phyloP scores from a whole-genome alignment of 2,113 vertebrate species.

The Sapayoa aenigma region DNA sequence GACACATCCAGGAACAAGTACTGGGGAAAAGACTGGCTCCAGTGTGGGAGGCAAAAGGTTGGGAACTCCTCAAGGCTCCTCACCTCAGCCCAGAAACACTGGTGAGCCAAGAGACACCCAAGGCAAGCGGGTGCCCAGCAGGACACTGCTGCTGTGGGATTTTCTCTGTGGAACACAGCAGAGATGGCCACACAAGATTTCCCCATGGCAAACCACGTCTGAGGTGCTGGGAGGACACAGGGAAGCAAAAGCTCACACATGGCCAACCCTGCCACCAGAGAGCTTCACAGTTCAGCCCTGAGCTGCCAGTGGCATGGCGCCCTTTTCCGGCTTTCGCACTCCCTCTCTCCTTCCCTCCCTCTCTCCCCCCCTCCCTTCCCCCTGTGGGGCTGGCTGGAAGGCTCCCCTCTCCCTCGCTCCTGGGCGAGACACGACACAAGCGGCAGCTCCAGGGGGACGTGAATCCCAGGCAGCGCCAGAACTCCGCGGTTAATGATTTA shows the following conservation, averaged over 20 bases:
- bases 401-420: not conserved
- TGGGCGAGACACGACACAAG: not conserved
- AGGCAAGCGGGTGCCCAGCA: not conserved
- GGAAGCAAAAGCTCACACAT: not conserved
- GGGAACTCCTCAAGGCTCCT: not conserved
- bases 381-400: rapidly evolving
- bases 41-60: not conserved
- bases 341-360: not conserved
- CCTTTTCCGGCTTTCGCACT: not conserved
- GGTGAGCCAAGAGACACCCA: not conserved
- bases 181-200: rapidly evolving
- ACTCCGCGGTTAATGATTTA: not conserved
- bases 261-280: not conserved
- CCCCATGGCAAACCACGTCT: rapidly evolving
- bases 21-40: not conserved
- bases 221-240: not conserved
- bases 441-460: not conserved
- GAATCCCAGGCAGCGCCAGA: not conserved
- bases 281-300: not conserved
- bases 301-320: not conserved
- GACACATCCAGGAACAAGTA: rapidly evolving
- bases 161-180: not conserved
- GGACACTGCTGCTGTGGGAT: not conserved
- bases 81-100: not conserved
- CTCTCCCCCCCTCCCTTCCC: not conserved